phyloP scores from a whole-genome alignment of 2,888 invertebrate species.

The Lacanobia wlatinum region DNA sequence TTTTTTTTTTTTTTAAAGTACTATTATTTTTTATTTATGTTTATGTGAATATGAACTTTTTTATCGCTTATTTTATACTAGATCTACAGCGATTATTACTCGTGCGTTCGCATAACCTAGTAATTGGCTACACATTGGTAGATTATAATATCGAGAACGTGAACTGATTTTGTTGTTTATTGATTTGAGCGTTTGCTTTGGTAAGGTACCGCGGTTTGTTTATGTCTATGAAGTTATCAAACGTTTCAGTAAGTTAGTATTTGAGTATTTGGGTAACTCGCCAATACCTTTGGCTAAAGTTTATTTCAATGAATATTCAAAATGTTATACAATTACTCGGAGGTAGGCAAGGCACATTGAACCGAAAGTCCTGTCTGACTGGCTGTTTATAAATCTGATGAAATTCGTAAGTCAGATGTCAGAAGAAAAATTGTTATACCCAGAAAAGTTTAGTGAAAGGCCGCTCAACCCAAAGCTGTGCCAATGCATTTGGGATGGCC shows the following conservation, averaged over 20 bases:
- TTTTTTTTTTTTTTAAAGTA: neutral
- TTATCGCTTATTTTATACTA: neutral
- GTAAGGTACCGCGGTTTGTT: too few relatives aligned
- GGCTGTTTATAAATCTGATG: neutral
- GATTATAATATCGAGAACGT: slow-evolving; percentile 12
- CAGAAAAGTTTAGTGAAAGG: too few relatives aligned
- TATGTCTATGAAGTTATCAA: neutral
- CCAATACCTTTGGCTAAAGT: neutral
- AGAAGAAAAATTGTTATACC: too few relatives aligned
- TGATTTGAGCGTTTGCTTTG: neutral
- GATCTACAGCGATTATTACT: slow-evolving; percentile 10
- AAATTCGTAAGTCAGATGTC: too few relatives aligned
- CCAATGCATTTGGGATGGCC: too few relatives aligned
- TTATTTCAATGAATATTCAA: too few relatives aligned
- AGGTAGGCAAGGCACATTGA: neutral
- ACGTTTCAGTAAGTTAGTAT: neutral
- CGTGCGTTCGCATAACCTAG: slow-evolving; percentile 20
- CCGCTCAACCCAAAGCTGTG: too few relatives aligned
- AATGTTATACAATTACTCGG: too few relatives aligned
- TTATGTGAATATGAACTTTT: neutral
- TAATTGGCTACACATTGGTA: slow-evolving; percentile 8
- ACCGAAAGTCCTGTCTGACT: neutral
- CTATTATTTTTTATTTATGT: neutral
- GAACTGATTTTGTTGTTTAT: neutral
- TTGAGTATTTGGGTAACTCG: neutral